Base-by-base conservation (phyloP, 2,113 vertebrate genomes). In the Lampris megalopsis region DNA sequence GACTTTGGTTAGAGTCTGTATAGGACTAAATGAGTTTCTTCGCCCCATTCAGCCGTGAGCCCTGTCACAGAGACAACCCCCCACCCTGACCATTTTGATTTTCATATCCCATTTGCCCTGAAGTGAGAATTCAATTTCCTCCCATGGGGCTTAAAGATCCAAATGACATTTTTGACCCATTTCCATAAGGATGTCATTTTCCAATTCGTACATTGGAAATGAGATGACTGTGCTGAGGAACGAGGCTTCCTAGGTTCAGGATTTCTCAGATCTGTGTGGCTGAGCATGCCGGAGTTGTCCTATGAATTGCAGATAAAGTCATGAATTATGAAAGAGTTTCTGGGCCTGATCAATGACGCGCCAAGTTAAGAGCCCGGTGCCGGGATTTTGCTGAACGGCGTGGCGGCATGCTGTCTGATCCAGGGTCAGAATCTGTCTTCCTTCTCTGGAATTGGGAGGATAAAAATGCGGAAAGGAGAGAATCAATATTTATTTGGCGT, bases 401-500 rank as follows among this genome's bases (percentile, higher is more conserved):
- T 53, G 68, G 57, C 45, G 58, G 77, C 75, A 56, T 5, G 42
- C 56, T 69, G 62, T 75, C 89, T 71, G 70, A 77, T 80, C 60
- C 62, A 11, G 64, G 70, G 64, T 63, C 41, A 2, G 71, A 76
- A 83, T 85, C 68, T 37, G n/a, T 84, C 60, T 77, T 66, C 75
- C 68, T 67, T 66, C 62, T 72, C 56, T 24, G 41, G 1, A 68
- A 79, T 72, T 24, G 13, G 63, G 68, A 64, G 60, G 68, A 87
- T 81, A 54, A 74, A 87, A 92, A 88, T 83, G 72, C 73, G 66
- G 57, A 86, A 81, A 68, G 65, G 57, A 75, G 61, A 67, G 77
- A 86, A 90, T 91, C 90, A 83, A 90, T 92, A 91, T 87, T 87
- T 91, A 84, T 92, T 86, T 87, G 75, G 61, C 68, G 2, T 59